Base-by-base conservation (phyloP, 2,888 invertebrate species). In the Achlya flavicornis region DNA sequence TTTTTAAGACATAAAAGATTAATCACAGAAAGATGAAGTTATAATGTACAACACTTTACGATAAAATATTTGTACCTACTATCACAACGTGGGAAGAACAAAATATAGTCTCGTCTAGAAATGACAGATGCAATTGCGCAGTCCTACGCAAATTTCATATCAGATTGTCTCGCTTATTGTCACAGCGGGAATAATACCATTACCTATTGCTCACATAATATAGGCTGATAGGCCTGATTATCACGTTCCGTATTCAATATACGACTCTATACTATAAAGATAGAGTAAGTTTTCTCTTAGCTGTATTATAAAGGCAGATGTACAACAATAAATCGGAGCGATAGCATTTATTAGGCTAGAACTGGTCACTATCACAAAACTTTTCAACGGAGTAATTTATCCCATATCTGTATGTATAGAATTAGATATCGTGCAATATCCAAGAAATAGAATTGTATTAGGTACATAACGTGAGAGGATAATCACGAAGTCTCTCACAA, bases 141-240 rank as follows among this genome's bases (percentile, higher is more conserved):
- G 72, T 67, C 72, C 74, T 71, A 78, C 76, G 74, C 72, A 73
- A 72, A 76, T 73, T 69, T 75, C 72, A 75, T 67, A 75, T 74
- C 72, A 66, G 72, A 78, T 75, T 69, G 75, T 68, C 65, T 72
- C 72, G 69, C 70, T 74, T 78, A 79, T 79, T 79, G 76, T 74
- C 69, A 73, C 32, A 41, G 53, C 63, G 71, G 67, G 62, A 65
- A 69, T 68, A 72, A 71, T 69, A 63, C 66, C 72, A 70, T 72
- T 62, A 61, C 59, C 63, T 66, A 53, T 6, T 61, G 43, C 61
- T 60, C 41, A 60, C 60, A 43, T 43, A 26, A 43, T 60, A 60
- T 41, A 26, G 41, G 38, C 19, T 41, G 60, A 43, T 41, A 41
- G 41, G 60, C 19, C 19, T 10, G 53, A 41, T 19, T 41, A 5